A percentile compares a stretch with the other conserved stretches of the same genome.
Conservation (phyloP, 2,113 vertebrate genomes). For the Castor canadensis region DNA sequence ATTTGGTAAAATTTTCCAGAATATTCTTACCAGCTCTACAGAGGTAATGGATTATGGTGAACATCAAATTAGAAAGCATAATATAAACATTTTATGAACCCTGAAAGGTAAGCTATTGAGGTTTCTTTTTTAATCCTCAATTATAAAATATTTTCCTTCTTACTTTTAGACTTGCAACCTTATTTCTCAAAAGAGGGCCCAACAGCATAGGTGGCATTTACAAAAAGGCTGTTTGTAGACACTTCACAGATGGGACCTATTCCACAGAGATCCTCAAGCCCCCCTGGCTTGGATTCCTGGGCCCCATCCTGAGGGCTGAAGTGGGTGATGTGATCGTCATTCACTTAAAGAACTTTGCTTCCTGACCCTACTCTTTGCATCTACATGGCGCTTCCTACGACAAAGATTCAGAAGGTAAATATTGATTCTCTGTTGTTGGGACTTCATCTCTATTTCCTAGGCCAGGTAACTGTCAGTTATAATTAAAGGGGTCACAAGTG, state of each 20-base stretch:
- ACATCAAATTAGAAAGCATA: neutral
- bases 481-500: neutral
- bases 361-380: conserved; percentile 92
- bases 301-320: conserved; percentile 93
- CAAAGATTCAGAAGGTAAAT: conserved; percentile 95
- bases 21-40: neutral
- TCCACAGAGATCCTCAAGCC: conserved; percentile 85
- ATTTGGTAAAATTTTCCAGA: too few relatives aligned
- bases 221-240: conserved; percentile 93
- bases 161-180: conserved; percentile 85
- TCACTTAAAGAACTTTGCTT: conserved; percentile 94
- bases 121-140: neutral
- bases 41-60: neutral
- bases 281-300: conserved; percentile 93
- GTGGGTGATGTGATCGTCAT: conserved; percentile 91
- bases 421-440: neutral
- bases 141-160: conserved; percentile 61
- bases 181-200: conserved; percentile 86
- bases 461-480: too few relatives aligned
- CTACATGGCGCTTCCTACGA: conserved; percentile 95
- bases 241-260: conserved; percentile 90
- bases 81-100: neutral
- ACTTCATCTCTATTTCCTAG: too few relatives aligned
- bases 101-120: neutral
- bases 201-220: conserved; percentile 91